A percentile compares a stretch with the other conserved stretches of the same genome.
These are phyloP conservation scores for Lemur catta DNA, from an alignment of 2,797 vertebrate genomes.

Conservation along the genomic window DNA sequence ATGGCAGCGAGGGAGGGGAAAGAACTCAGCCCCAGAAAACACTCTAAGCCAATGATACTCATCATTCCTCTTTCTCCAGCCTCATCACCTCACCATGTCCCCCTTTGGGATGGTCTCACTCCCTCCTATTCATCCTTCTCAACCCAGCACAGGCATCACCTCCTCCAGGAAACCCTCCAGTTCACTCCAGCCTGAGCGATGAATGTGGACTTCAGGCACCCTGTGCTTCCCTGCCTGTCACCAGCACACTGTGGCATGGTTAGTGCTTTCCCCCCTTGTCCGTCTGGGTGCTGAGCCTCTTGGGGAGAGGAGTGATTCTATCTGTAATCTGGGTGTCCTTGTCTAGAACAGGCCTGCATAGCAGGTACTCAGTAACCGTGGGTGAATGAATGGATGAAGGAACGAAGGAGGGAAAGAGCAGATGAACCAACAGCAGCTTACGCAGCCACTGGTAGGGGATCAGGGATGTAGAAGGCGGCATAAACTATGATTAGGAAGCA, in stretches of 20 bases:
- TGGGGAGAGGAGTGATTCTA: background rate
- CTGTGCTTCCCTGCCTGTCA: background rate
- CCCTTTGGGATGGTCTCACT: background rate
- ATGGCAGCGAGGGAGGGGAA: fast-evolving
- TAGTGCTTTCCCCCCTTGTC: background rate
- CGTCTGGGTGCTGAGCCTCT: background rate
- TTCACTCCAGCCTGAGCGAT: background rate
- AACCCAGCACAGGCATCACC: too few relatives aligned
- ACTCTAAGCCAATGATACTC: background rate
- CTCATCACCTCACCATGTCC: background rate
- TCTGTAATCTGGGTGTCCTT: background rate
- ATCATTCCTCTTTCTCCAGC: background rate
- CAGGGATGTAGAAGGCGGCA: background rate
- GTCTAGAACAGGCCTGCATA: background rate
- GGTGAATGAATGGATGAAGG: background rate
- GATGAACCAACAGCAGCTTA: background rate
- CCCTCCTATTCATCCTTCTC: background rate
- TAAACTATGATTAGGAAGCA: background rate
- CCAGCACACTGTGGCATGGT: fast-evolving
- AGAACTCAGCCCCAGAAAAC: background rate
- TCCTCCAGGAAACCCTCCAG: slow-evolving; percentile 19
- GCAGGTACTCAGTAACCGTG: too few relatives aligned
- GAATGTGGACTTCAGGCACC: background rate
- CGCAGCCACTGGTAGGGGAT: background rate
- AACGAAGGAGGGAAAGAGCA: background rate